These are phyloP conservation scores for Dinothrombium tinctorium DNA, from an alignment of 1,140 invertebrate genomes.

Conservation along the genomic window DNA sequence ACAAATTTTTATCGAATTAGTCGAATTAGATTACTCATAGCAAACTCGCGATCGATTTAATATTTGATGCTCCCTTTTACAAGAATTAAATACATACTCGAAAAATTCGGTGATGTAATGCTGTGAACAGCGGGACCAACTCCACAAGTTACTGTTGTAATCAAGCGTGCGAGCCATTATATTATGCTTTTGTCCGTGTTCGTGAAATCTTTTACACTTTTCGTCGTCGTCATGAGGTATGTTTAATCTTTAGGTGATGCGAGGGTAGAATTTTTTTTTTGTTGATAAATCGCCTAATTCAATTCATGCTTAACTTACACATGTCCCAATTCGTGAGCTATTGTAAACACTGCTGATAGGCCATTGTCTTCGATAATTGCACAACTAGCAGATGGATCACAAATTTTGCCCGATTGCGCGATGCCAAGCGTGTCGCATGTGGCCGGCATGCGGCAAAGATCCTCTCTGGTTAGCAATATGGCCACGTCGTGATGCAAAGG, in stretches of 20 bases:
- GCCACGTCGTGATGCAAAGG: constrained; percentile 40
- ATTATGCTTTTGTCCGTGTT: constrained; percentile 9
- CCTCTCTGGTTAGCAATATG: constrained; percentile 43
- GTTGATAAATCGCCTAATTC: too few species aligned
- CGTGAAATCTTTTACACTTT: constrained; percentile 33
- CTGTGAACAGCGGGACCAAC: constrained; percentile 65
- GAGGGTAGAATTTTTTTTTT: too few species aligned
- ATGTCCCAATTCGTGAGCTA: constrained; percentile 75
- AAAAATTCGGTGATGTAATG: constrained; percentile 62
- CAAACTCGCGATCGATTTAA: too few species aligned
- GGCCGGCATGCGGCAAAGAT: constrained; percentile 38
- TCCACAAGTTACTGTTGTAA: constrained; percentile 61
- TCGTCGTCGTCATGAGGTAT: constrained; percentile 62
- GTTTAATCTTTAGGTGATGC: constrained; percentile 37
- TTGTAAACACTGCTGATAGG: constrained; percentile 65
- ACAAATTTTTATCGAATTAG: too few species aligned
- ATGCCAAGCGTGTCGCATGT: constrained; percentile 52
- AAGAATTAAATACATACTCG: too few species aligned
- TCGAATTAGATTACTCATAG: too few species aligned
- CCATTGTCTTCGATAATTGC: constrained; percentile 76
- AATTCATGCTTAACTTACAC: too few species aligned
- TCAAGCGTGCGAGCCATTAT: constrained; percentile 59
- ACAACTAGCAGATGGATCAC: constrained; percentile 44
- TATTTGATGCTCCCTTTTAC: too few species aligned
- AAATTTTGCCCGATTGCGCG: constrained; percentile 62